A percentile compares a stretch with the other conserved stretches of the same genome.
phyloP scores from a whole-genome alignment of 2,797 vertebrate species.

The Morus bassanus region DNA sequence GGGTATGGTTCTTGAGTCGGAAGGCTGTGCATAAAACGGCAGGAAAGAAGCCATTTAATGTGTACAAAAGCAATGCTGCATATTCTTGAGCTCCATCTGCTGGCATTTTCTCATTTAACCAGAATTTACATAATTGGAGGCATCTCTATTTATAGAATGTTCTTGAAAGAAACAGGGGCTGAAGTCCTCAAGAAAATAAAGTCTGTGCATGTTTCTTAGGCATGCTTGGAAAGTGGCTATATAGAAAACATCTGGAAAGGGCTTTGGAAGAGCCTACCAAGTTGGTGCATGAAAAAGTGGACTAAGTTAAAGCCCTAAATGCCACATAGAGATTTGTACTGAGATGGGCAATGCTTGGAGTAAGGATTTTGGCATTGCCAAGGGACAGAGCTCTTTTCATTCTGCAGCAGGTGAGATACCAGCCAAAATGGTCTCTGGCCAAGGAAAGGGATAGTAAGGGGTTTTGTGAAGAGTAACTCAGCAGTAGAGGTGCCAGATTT shows the following conservation, averaged over 20 bases:
- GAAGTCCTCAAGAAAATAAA: not conserved
- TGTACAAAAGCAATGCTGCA: not conserved
- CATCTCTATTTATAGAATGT: not conserved
- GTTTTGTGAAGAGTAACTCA: not conserved
- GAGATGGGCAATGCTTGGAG: not conserved
- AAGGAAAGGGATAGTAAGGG: accelerated
- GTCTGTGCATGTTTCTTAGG: not conserved
- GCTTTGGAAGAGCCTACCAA: not conserved
- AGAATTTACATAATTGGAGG: not conserved
- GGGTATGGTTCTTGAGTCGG: not conserved
- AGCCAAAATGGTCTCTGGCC: not conserved
- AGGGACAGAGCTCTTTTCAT: not conserved
- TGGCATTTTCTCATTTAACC: constrained; percentile 1
- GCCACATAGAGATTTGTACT: not conserved
- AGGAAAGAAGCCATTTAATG: not conserved
- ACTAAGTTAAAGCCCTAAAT: not conserved
- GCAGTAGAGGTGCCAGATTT: not conserved
- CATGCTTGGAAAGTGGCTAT: not conserved
- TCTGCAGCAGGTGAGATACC: not conserved
- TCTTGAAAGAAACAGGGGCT: not conserved
- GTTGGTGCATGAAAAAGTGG: not conserved
- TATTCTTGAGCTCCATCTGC: constrained; percentile 44
- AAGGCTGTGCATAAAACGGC: not conserved
- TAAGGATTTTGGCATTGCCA: not conserved
- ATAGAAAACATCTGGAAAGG: not conserved